Conservation (phyloP, 2,888 invertebrate species). For the Synergus itoensis region DNA sequence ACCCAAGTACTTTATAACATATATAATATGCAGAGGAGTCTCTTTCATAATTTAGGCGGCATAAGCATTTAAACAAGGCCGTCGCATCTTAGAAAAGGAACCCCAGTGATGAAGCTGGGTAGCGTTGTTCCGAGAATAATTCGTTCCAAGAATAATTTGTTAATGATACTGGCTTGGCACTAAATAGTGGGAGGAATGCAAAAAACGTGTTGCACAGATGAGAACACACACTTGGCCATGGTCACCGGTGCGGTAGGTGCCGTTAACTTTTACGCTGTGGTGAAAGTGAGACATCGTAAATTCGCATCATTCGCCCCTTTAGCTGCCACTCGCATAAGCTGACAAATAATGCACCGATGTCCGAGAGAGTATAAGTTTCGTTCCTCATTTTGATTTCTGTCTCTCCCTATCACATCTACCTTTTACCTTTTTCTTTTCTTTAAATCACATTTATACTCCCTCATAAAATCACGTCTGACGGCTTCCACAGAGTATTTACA, state of each 20-base stretch:
- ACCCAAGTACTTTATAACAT: slow-evolving; percentile 9
- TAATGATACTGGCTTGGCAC: slow-evolving; percentile 62
- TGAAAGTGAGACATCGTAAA: slow-evolving; percentile 61
- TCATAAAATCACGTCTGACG: slow-evolving; percentile 23
- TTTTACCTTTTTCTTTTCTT: slow-evolving; percentile 2
- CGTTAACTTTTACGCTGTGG: slow-evolving; percentile 49
- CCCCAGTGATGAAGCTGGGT: slow-evolving; percentile 33
- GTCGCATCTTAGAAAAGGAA: slow-evolving; percentile 33
- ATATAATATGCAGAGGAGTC: slow-evolving; percentile 18
- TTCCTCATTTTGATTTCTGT: slow-evolving; percentile 39
- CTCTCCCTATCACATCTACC: slow-evolving; percentile 37
- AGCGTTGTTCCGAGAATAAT: slow-evolving; percentile 39
- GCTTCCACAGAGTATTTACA: not conserved
- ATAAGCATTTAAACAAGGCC: slow-evolving; percentile 32
- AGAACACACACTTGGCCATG: slow-evolving; percentile 47
- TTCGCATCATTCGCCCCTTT: slow-evolving; percentile 54
- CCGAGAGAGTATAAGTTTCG: slow-evolving; percentile 34
- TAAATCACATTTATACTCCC: slow-evolving; percentile 5
- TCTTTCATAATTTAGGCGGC: slow-evolving; percentile 39
- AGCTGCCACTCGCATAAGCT: slow-evolving; percentile 39
- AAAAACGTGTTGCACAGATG: slow-evolving; percentile 51
- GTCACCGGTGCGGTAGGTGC: slow-evolving; percentile 50
- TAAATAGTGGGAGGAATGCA: slow-evolving; percentile 63
- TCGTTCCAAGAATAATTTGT: slow-evolving; percentile 66
- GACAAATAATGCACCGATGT: slow-evolving; percentile 30